These are phyloP conservation scores for Helicolenus hilgendorfi DNA, from an alignment of 2,797 vertebrate species.

Conservation along the genomic window DNA sequence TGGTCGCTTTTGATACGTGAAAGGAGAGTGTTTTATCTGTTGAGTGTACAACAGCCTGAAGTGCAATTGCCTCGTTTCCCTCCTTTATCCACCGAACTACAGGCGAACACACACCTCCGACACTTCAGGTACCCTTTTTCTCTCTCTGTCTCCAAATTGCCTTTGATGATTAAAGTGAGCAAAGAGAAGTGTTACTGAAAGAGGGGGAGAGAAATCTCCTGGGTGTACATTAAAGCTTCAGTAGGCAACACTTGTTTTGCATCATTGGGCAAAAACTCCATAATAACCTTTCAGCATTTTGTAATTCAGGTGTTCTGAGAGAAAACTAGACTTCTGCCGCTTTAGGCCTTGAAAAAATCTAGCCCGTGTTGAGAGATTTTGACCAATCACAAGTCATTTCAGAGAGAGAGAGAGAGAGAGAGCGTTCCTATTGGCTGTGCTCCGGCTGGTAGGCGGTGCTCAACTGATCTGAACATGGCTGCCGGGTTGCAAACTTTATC, in stretches of 20 bases:
- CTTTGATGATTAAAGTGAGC: slow-evolving; percentile 34
- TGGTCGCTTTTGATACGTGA: slow-evolving; percentile 36
- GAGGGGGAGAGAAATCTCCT: neutral
- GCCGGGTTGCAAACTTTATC: too few species aligned
- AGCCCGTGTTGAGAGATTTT: too few species aligned
- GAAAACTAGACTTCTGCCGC: neutral
- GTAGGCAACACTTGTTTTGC: neutral
- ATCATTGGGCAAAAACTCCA: neutral
- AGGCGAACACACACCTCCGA: neutral
- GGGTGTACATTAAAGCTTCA: neutral
- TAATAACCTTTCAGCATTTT: neutral
- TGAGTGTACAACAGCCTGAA: slow-evolving; percentile 32
- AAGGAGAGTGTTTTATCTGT: slow-evolving; percentile 37
- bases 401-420: too few species aligned
- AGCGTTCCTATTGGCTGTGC: too few species aligned
- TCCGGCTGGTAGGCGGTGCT: too few species aligned
- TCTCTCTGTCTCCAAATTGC: slow-evolving; percentile 4
- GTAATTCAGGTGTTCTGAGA: neutral
- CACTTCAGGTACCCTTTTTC: neutral
- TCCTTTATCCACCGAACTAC: slow-evolving; percentile 36
- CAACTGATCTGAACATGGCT: too few species aligned
- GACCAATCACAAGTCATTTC: too few species aligned
- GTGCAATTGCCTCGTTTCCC: slow-evolving; percentile 29
- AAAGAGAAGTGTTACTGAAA: slow-evolving; percentile 3
- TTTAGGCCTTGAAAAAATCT: too few species aligned